Evolutionary conservation across 2,797 vertebrate species (phyloP), one percentile per base, ranked within the genome.

Genomic region (Rhodeus uyekii): DNA sequence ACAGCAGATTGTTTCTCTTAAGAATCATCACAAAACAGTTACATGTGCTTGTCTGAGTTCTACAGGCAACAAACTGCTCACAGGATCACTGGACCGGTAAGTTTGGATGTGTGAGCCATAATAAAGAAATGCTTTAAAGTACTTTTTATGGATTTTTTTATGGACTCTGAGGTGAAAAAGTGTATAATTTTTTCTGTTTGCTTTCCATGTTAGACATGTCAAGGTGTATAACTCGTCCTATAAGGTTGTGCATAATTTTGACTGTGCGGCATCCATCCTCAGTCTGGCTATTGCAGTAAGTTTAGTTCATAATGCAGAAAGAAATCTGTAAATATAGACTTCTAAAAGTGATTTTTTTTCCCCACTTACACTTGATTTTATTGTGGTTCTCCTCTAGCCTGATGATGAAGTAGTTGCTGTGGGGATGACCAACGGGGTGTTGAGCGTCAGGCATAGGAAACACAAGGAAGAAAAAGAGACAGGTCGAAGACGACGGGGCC

Each of bases 11-110:
- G 96, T 97, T 64, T 98, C 96, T 18, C 91, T 99, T 88, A 98
- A 94, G 92, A 98, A 99, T 91, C 98, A 99, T 86, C 98, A 99
- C 91, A 99, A 99, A 93, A 99, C 97, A 0, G 96, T 99, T 80
- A 99, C 98, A 0, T 94, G 94, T 86, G 92, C 99, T 69, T 97
- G 95, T 91, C 92, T 99, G 81, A 96, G 95, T 92, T 95, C 95
- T 87, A 96, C 94, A 2, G 96, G 96, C 36, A 95, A 98, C 88
- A 96, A 97, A 80, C 90, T 99, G 42, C 90, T 99, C 67, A 98
- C 98, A 10, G 97, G 94, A 32, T 99, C 98, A 22, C 87, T 99
- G 84, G 98, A 99, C 92, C 96, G 98, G 98, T 99, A 83, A 18
- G 91, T 88, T 8, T 78, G 4, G 42, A 44, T n/a, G 34, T 48